Evolutionary conservation across 2,888 invertebrate species (phyloP).

Genomic region (Drosophila algonquin): DNA sequence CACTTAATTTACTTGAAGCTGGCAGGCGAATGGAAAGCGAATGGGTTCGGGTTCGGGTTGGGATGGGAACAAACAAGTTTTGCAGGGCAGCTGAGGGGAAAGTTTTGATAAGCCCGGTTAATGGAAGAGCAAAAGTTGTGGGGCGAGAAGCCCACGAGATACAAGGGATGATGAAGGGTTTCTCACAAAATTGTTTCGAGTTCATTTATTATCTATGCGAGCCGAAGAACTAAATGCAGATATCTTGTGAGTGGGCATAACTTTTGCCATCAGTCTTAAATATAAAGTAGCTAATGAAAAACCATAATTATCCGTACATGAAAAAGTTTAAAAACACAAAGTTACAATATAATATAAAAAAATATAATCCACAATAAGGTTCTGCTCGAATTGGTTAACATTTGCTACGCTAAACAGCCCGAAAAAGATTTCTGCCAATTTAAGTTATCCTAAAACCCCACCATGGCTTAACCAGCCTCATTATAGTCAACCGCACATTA

Average conservation of each 20-base stretch:
- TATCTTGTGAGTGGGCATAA: background rate
- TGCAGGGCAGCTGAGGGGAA: background rate
- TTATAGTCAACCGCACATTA: constrained; percentile 76
- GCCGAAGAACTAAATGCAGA: background rate
- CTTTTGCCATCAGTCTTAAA: background rate
- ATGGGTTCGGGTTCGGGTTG: no score
- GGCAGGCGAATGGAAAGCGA: background rate
- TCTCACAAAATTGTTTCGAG: background rate
- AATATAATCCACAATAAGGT: no score
- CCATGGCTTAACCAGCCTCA: constrained; percentile 46
- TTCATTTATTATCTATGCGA: background rate
- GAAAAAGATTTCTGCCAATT: background rate
- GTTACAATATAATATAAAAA: no score
- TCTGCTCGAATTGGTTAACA: no score
- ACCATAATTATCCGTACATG: no score
- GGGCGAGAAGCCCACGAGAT: background rate
- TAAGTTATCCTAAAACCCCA: constrained; percentile 25
- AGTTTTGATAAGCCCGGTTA: background rate
- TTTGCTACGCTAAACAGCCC: background rate
- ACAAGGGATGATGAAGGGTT: background rate
- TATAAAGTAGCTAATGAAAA: no score
- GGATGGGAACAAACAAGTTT: background rate
- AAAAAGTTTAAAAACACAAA: no score
- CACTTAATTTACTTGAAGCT: background rate
- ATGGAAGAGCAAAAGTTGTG: background rate